Evolutionary conservation across 2,797 vertebrate species (phyloP).

Genomic region (Hyperoplus immaculatus): DNA sequence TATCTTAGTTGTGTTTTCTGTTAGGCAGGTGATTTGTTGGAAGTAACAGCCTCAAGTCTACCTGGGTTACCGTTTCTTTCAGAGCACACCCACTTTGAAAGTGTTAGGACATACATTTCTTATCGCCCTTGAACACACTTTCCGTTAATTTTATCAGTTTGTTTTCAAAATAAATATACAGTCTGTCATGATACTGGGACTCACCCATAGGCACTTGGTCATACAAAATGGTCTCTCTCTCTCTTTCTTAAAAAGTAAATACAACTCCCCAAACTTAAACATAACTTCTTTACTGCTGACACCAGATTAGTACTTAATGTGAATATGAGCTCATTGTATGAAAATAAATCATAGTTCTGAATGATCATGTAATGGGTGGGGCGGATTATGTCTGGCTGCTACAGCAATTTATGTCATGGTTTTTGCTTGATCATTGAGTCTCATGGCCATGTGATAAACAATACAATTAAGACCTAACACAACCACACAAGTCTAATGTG

Average conservation of each 20-base stretch:
- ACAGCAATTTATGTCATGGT: background rate
- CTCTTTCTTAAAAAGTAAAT: constrained; percentile 19
- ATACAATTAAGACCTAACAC: background rate
- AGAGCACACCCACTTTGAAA: background rate
- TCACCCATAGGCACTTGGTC: background rate
- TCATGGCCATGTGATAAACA: background rate
- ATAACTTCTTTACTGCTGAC: background rate
- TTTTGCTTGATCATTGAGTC: background rate
- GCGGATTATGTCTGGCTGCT: background rate
- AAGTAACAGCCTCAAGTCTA: background rate
- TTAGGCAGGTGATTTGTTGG: background rate
- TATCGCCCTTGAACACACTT: constrained; percentile 29
- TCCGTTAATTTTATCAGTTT: constrained; percentile 25
- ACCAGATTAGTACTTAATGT: background rate
- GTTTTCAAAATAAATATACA: background rate
- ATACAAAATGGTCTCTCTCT: background rate
- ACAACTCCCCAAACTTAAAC: constrained; percentile 13
- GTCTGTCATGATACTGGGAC: background rate
- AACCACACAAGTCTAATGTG: background rate
- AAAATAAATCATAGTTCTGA: background rate
- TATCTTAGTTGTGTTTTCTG: background rate
- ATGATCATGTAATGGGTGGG: constrained; percentile 5
- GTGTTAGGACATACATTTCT: constrained; percentile 7
- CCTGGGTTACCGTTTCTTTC: background rate
- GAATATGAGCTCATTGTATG: constrained; percentile 18